Base-by-base conservation (phyloP, 2,888 invertebrate genomes). In the Pilophorus perplexus region DNA sequence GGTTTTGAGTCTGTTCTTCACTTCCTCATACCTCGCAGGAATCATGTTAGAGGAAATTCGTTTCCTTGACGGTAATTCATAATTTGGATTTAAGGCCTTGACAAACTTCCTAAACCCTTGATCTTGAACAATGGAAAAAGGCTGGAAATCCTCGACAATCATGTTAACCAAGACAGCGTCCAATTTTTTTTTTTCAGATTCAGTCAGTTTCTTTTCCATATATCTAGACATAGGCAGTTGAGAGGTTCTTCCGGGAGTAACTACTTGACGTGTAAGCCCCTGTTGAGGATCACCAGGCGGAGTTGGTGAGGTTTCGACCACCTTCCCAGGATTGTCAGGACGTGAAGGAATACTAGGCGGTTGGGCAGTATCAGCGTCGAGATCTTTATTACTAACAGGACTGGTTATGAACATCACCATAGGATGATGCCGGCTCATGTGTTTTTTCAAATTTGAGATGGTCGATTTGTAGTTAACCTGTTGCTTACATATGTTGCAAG, bases 51-150 rank as follows among this genome's bases (percentile, higher is more conserved):
- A 67, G 54, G 71, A 71, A 27, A 74, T 48, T 22, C 68, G 71
- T 62, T 71, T 74, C 18, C 73, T 67, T 18, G 66, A 70, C 33
- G 73, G 73, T 48, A 75, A 65, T 37, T 38, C 67, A 71, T 74
- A 74, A 10, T 67, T 68, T 14, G 73, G 73, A 68, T 73, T 73
- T 40, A 74, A 65, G 59, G 68, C 68, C 55, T 72, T 66, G 37
- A 73, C 68, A 40, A 74, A 73, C 55, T 72, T 68, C 68, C 60
- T 68, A 70, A 75, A 74, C 52, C 74, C 74, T 66, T 66, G 52
- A 71, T 74, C 73, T 57, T 75, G 72, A 14, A 75, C 75, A 37
- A 75, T 72, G 48, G 68, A 71, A 57, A 74, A 73, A 25, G 75
- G 74, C 62, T 75, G 74, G 68, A 73, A 73, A 68, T 75, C 74